Base-by-base conservation (phyloP, 2,797 vertebrate species). In the Danio jaintianensis region DNA sequence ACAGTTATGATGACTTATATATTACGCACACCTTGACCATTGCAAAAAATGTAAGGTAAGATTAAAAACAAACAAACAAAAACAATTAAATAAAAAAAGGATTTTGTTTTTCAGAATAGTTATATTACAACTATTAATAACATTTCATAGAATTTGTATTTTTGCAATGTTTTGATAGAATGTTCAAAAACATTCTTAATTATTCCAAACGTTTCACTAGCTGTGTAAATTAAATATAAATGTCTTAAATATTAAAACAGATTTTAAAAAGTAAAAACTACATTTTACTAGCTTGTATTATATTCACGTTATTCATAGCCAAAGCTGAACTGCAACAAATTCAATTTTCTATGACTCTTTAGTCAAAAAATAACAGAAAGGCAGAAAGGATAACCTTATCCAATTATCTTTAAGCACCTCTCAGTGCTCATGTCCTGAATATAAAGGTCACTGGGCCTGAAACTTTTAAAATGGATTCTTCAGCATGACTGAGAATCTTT, bases 321-420 rank as follows among this genome's bases (percentile, higher is more conserved):
- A 12, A 67, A 53, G 45, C 7, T 50, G 15, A 70, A 52, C 10
- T 40, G 40, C 48, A 70, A 53, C 64, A 18, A 40, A 29, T 9
- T 16, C 20, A 50, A 0, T 50, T 13, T 36, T 16, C 22, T 29
- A 16, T 50, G 12, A 68, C 20, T 48, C 13, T 43, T 12, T 7
- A 7, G 3, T 66, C 6, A 11, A 12, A 20, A 66, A 43, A 16
- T 4, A 16, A 29, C 48, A 52, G 40, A 53, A n/a, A 18, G 47
- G 47, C 2, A n/a, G 11, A 38, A 6, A 18, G n/a, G 36, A 9
- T 20, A 6, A 50, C 56, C 20, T n/a, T 10, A 70, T 50, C 29
- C 43, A 42, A 20, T 53, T 71, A 29, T 56, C n/a, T 36, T 61
- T 20, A 71, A 62, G 40, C 71, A 43, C 43, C 18, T 52, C 22